phyloP scores from a whole-genome alignment of 2,888 invertebrate genomes.

The Noctua comes region DNA sequence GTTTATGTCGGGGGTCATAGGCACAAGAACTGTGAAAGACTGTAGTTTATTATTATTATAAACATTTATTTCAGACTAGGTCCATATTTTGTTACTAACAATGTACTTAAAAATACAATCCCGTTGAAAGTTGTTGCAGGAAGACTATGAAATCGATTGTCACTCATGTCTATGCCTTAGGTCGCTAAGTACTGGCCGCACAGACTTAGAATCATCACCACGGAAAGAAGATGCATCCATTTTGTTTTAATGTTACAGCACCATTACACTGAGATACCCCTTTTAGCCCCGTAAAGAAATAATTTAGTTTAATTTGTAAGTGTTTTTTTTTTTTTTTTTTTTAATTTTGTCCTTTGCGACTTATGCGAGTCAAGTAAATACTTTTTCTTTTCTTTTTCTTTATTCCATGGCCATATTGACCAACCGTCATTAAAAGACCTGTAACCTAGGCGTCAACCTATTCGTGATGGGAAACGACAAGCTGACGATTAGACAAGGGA shows the following conservation, averaged over 20 bases:
- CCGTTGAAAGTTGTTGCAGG: not conserved
- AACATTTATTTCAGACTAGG: too few species aligned
- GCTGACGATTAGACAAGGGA: not conserved
- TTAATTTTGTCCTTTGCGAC: too few species aligned
- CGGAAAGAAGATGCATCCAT: too few species aligned
- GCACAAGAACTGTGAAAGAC: too few species aligned
- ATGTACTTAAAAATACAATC: not conserved
- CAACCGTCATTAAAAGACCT: not conserved
- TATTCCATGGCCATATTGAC: not conserved
- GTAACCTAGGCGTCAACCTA: not conserved
- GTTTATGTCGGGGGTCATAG: not conserved
- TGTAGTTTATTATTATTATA: not conserved
- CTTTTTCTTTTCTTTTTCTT: too few species aligned
- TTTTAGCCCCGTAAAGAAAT: not conserved
- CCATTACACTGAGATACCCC: not conserved
- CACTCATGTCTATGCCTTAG: not conserved
- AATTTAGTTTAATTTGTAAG: too few species aligned
- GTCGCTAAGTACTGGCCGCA: not conserved
- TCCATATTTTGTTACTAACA: too few species aligned
- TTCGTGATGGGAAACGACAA: slow-evolving; percentile 5
- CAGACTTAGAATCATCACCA: not conserved
- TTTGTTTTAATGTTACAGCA: not conserved
- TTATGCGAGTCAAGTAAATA: too few species aligned
- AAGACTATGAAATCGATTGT: not conserved
- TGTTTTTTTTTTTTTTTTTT: too few species aligned